Percentiles rank a stretch among this genome's conserved stretches.
These are phyloP conservation scores for Tarsius wallacei DNA, from an alignment of 2,797 vertebrate genomes.

Conservation along the genomic window DNA sequence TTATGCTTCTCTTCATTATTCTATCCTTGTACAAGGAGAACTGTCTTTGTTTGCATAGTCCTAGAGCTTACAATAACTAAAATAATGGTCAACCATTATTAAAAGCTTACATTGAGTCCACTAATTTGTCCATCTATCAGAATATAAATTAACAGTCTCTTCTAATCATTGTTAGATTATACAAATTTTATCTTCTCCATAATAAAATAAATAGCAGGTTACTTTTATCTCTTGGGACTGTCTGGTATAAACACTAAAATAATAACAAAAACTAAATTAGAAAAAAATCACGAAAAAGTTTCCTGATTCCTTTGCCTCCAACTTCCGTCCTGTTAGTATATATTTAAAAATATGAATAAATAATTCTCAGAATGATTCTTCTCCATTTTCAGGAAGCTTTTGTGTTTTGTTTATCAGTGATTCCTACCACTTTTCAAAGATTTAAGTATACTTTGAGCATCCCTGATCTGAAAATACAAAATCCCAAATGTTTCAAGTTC, in stretches of 20 bases:
- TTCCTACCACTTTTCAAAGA: background rate
- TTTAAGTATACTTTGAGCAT: background rate
- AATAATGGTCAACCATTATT: background rate
- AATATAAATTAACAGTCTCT: background rate
- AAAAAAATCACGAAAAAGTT: background rate
- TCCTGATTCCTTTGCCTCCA: background rate
- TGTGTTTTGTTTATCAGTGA: background rate
- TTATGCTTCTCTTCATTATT: background rate
- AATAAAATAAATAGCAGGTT: background rate
- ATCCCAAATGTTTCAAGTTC: background rate
- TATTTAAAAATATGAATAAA: background rate
- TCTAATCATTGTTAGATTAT: background rate
- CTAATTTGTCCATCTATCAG: background rate
- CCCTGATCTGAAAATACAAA: background rate
- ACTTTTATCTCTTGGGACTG: background rate
- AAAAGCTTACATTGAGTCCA: background rate
- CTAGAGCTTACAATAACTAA: constrained; percentile 1
- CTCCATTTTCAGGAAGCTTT: background rate
- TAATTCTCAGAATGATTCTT: background rate
- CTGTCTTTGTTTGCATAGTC: background rate
- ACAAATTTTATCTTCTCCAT: background rate
- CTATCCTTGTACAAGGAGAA: background rate
- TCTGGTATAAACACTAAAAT: background rate
- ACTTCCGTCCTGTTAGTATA: background rate
- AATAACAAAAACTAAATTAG: background rate